Evolutionary conservation across 2,797 vertebrate species (phyloP).

Genomic region (Agapornis canus): DNA sequence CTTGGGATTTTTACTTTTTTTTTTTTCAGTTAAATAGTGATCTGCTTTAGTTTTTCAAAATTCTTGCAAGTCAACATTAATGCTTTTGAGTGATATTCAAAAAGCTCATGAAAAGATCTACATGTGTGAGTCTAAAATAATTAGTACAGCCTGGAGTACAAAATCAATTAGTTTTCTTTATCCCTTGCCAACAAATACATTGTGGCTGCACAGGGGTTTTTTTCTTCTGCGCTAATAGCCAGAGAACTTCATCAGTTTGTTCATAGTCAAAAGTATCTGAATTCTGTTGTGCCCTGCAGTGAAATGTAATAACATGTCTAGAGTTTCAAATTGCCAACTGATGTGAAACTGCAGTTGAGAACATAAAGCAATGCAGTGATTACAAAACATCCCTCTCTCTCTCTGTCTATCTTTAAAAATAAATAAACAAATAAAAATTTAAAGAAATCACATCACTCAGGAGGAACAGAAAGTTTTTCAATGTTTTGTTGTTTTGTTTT

Average conservation of each 20-base stretch:
- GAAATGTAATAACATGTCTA: constrained; percentile 32
- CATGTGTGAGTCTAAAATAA: not conserved
- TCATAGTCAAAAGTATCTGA: not conserved
- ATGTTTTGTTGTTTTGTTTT: too few relatives aligned
- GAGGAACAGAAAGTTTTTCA: not conserved
- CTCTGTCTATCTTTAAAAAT: not conserved
- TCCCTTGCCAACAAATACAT: not conserved
- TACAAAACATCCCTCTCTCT: not conserved
- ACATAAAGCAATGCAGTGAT: not conserved
- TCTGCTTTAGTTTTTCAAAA: not conserved
- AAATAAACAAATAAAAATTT: not conserved
- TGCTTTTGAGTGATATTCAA: not conserved
- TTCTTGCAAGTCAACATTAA: not conserved
- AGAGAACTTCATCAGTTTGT: not conserved
- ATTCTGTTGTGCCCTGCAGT: constrained; percentile 3
- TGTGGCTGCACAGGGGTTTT: not conserved
- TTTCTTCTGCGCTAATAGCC: not conserved
- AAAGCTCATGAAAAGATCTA: not conserved
- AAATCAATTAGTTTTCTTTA: not conserved
- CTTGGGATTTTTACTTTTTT: not conserved
- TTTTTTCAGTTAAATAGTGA: not conserved
- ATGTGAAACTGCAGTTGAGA: not conserved
- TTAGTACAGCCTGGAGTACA: not conserved
- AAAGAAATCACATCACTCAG: not conserved
- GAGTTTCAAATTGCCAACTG: constrained; percentile 5